phyloP scores from a whole-genome alignment of 2,888 invertebrate genomes.

The Ectemnius lituratus region DNA sequence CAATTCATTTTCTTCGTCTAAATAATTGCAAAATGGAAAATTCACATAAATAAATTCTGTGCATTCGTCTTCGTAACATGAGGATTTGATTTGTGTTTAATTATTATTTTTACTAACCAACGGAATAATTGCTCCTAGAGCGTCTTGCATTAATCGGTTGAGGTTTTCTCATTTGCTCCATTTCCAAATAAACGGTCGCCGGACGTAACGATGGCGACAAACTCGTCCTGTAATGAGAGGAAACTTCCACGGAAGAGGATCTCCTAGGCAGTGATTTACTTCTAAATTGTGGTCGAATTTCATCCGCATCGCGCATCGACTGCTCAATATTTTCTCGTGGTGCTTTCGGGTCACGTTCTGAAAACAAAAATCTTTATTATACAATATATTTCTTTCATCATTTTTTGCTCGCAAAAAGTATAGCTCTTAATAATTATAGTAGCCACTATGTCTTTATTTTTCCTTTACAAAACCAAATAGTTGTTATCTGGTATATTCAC shows the following conservation, averaged over 20 bases:
- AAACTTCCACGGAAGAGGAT: conserved; percentile 68
- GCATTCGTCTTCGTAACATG: no score
- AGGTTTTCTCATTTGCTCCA: conserved; percentile 56
- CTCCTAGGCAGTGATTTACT: conserved; percentile 61
- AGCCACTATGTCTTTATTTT: no score
- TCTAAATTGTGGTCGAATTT: conserved; percentile 43
- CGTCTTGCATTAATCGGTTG: conserved; percentile 46
- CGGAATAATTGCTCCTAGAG: conserved; percentile 56
- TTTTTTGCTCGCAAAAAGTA: no score
- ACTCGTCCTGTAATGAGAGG: conserved; percentile 48
- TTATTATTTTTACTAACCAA: conserved; percentile 37
- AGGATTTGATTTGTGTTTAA: no score
- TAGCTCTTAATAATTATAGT: no score
- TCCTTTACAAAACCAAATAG: background rate
- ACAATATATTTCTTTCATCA: no score
- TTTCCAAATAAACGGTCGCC: conserved; percentile 58
- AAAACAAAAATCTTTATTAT: background rate
- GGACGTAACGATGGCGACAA: conserved; percentile 44
- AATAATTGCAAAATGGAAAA: no score
- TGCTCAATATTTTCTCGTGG: conserved; percentile 10
- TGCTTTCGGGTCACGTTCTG: conserved; percentile 29
- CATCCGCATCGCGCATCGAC: conserved; percentile 31
- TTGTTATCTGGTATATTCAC: background rate
- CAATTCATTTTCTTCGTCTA: no score
- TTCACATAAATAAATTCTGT: no score